Base-by-base conservation (phyloP, 2,113 vertebrate species). In the Colistium nudipinnis region DNA sequence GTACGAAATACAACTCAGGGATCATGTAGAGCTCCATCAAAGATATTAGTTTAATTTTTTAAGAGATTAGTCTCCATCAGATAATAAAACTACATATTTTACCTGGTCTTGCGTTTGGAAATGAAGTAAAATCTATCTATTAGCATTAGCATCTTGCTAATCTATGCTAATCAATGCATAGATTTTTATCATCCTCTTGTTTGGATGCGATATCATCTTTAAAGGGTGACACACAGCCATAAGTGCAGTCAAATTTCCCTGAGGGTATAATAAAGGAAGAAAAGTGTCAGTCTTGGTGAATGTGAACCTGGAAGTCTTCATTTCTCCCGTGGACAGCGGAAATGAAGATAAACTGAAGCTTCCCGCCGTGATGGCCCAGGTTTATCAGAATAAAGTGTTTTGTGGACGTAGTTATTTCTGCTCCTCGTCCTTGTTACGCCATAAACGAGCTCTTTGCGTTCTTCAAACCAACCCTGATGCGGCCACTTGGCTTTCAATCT, bases 401-500 rank as follows among this genome's bases (percentile, higher is more conserved):
- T 62, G 63, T 6, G 70, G 52, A 45, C 4, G 25, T 10, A 53
- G 19, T 44, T 25, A 41, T 36, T 55, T 11, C 14, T 36, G 6
- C 38, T n/a, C 27, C 41, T 3, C 39, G 51, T 24, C 44, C 55
- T 49, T 22, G 36, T 45, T 66, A 35, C 7, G 22, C 44, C 10
- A 19, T 12, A 35, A 57, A 63, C 44, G 17, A 44, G 51, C 39
- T 57, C 27, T 60, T 66, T 47, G 52, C 20, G 36, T n/a, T 65
- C 12, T 49, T 20, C 28, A 67, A 60, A 14, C 61, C 54, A 75
- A 71, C 16, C 35, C 35, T 45, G 53, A 33, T 68, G 53, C 59
- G 16, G 49, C 9, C 30, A 38, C 39, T 74, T 61, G 47, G 35
- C 48, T 77, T 77, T 74, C 64, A 39, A 31, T 62, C 56, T 44